Evolutionary conservation across 2,888 invertebrate genomes (phyloP).

Genomic region (Oligia strigilis): DNA sequence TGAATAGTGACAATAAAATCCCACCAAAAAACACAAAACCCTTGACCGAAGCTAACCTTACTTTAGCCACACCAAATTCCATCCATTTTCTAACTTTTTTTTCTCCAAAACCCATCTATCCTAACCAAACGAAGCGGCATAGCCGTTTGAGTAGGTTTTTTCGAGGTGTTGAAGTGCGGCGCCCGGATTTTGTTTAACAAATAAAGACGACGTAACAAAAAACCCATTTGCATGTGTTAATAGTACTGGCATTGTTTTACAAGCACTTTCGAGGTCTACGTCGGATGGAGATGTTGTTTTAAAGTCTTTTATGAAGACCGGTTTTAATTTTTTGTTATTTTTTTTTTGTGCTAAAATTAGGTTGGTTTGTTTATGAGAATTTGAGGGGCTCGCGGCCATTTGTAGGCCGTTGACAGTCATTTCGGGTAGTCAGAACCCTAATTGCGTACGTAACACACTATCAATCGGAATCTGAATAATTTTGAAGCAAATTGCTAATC

Average conservation of each 20-base stretch:
- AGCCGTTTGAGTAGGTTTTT: slow-evolving; percentile 48
- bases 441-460: too few species aligned
- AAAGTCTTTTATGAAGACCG: background rate
- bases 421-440: background rate
- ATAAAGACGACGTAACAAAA: slow-evolving; percentile 61
- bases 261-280: slow-evolving; percentile 42
- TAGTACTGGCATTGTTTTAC: slow-evolving; percentile 59
- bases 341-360: background rate
- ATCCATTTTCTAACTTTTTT: slow-evolving; percentile 23
- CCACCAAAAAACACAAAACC: background rate
- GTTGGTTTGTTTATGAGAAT: slow-evolving; percentile 4
- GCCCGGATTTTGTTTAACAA: slow-evolving; percentile 65
- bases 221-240: slow-evolving; percentile 73
- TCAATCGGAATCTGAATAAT: too few species aligned
- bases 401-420: background rate
- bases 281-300: slow-evolving; percentile 30
- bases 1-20: background rate
- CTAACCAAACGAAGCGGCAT: slow-evolving; percentile 62
- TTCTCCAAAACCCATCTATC: slow-evolving; percentile 21
- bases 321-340: background rate
- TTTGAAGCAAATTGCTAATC: too few species aligned
- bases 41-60: background rate
- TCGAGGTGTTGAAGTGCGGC: slow-evolving; percentile 66
- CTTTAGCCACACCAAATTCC: slow-evolving; percentile 18
- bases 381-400: background rate